These are phyloP conservation scores for Anastrepha obliqua DNA, from an alignment of 1,140 invertebrate genomes.

Conservation along the genomic window DNA sequence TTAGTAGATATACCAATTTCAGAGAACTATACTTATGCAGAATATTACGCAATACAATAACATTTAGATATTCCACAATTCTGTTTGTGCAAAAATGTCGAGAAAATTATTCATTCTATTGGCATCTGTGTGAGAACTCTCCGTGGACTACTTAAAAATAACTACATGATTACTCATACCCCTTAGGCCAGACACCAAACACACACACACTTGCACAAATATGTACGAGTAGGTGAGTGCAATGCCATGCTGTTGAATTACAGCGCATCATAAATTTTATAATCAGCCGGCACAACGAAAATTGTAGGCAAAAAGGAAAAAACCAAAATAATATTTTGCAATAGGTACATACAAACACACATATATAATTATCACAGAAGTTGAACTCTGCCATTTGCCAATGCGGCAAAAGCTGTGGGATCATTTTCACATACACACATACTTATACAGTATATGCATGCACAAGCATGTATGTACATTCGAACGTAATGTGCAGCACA, in stretches of 20 bases:
- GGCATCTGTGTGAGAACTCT: conserved; percentile 12
- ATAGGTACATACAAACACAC: neutral
- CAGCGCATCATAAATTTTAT: conserved; percentile 46
- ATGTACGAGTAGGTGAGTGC: neutral
- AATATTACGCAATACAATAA: no score
- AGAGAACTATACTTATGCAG: no score
- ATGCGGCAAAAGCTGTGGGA: conserved; percentile 16
- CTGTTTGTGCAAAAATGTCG: no score
- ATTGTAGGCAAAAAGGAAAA: neutral
- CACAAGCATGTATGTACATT: neutral
- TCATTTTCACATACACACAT: neutral
- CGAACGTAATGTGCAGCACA: neutral
- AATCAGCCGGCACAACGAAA: conserved; percentile 23
- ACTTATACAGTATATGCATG: no score
- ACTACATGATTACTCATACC: conserved; percentile 9
- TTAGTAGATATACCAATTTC: no score
- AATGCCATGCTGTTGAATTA: neutral
- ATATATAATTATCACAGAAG: neutral
- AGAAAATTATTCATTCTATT: neutral
- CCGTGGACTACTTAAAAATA: neutral
- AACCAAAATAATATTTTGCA: neutral
- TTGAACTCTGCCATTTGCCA: conserved; percentile 34
- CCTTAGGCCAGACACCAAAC: neutral
- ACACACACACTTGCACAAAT: neutral
- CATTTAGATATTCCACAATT: no score